These are phyloP conservation scores for Drosophila robusta DNA, from an alignment of 2,888 invertebrate species.

Conservation along the genomic window DNA sequence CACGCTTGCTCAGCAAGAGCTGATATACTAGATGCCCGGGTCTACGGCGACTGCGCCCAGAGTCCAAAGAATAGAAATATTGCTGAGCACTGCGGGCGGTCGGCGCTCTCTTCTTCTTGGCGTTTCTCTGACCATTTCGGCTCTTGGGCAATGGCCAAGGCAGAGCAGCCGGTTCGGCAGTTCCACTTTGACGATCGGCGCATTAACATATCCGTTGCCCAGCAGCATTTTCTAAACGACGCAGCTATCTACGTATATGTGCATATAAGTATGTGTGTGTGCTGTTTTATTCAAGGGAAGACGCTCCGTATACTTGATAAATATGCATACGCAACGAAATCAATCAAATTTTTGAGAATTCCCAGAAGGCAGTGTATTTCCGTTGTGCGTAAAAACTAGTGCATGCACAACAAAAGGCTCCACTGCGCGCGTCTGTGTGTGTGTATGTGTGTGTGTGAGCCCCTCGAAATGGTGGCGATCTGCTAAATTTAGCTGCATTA, in stretches of 20 bases:
- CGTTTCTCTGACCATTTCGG: constrained; percentile 42
- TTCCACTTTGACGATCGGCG: constrained; percentile 84
- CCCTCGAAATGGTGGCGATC: constrained; percentile 39
- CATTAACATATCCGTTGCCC: constrained; percentile 83
- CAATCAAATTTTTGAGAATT: constrained; percentile 58
- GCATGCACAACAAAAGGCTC: constrained; percentile 43
- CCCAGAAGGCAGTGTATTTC: constrained; percentile 23
- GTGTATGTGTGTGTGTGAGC: constrained; percentile 25
- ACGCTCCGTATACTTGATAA: constrained; percentile 61
- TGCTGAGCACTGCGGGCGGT: constrained; percentile 6
- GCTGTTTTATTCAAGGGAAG: constrained; percentile 14
- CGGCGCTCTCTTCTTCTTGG: constrained; percentile 12
- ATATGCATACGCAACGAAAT: constrained; percentile 43
- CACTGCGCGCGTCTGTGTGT: constrained; percentile 1
- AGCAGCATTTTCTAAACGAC: constrained; percentile 37
- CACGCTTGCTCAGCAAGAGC: constrained; percentile 36
- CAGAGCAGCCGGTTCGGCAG: constrained; percentile 56
- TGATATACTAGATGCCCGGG: constrained; percentile 22
- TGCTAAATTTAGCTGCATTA: constrained; percentile 71
- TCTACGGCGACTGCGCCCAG: constrained; percentile 44
- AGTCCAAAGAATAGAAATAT: constrained; percentile 1
- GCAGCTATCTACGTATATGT: constrained; percentile 21
- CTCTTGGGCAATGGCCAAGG: constrained; percentile 37
- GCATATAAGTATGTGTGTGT: constrained; percentile 19
- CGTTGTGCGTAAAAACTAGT: constrained; percentile 25